phyloP scores from a whole-genome alignment of 2,797 vertebrate species.

The Sylvilagus floridanus region DNA sequence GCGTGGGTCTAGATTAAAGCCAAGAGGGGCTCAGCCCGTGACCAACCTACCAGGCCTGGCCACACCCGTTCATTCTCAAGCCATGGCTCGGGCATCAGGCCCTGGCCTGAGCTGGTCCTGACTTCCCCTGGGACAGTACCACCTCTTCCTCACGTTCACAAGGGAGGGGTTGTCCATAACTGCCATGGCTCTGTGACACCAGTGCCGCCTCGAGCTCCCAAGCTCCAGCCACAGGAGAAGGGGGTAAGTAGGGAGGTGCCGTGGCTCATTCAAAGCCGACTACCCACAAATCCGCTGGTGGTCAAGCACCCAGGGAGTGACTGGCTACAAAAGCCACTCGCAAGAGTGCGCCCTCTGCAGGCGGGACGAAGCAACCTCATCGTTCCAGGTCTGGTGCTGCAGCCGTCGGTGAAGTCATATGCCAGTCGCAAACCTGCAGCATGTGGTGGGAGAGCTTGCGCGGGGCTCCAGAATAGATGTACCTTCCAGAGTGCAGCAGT shows the following conservation, averaged over 20 bases:
- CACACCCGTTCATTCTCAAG: not conserved
- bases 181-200: no score
- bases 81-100: rapidly evolving
- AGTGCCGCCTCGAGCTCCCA: no score
- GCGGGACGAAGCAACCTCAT: slow-evolving; percentile 92
- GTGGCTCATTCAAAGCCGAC: no score
- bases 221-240: no score
- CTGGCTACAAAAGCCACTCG: slow-evolving; percentile 91
- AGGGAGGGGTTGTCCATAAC: no score
- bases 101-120: not conserved
- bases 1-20: slow-evolving; percentile 16
- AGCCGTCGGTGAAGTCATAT: no score
- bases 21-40: not conserved
- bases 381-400: slow-evolving; percentile 87
- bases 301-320: slow-evolving; percentile 91
- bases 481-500: no score
- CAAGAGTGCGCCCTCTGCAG: slow-evolving; percentile 91
- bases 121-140: not conserved
- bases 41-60: not conserved
- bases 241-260: no score
- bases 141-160: not conserved
- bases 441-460: no score
- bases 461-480: no score
- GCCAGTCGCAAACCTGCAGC: no score
- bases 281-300: slow-evolving; percentile 88